These are phyloP conservation scores for Euzophera pinguis DNA, from an alignment of 2,888 invertebrate species.

Conservation along the genomic window DNA sequence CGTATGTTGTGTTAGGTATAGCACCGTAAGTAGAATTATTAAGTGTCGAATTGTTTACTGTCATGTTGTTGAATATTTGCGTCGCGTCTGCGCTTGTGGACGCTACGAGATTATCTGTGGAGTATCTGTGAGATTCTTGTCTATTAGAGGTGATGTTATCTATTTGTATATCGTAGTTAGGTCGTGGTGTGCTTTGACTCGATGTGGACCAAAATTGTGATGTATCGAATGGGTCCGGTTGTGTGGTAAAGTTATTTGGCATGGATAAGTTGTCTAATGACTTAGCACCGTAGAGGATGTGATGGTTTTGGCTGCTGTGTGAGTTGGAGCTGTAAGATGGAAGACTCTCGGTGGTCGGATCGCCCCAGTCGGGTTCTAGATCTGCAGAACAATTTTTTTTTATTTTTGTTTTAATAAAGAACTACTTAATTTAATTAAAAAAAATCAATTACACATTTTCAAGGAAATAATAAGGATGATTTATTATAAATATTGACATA, in stretches of 20 bases:
- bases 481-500: too few species aligned
- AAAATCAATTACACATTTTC: too few species aligned
- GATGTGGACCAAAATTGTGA: conserved; percentile 61
- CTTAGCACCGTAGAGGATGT: conserved; percentile 60
- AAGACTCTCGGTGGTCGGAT: conserved; percentile 63
- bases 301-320: conserved; percentile 33
- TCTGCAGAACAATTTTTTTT: conserved; percentile 36
- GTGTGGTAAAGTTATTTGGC: conserved; percentile 26
- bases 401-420: neutral
- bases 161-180: conserved; percentile 35
- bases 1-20: conserved; percentile 33
- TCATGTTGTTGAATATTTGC: conserved; percentile 45
- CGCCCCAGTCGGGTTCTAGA: conserved; percentile 55
- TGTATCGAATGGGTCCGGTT: conserved; percentile 61
- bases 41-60: conserved; percentile 29
- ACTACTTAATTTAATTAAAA: too few species aligned
- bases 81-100: conserved; percentile 29
- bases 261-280: conserved; percentile 60
- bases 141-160: conserved; percentile 25
- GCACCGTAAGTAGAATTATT: conserved; percentile 40
- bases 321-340: conserved; percentile 45
- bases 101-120: conserved; percentile 34
- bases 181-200: conserved; percentile 36
- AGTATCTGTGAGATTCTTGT: conserved; percentile 54
- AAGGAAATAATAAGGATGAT: too few species aligned